These are phyloP conservation scores for Oceanites oceanicus DNA, from an alignment of 2,113 vertebrate genomes.

Conservation along the genomic window DNA sequence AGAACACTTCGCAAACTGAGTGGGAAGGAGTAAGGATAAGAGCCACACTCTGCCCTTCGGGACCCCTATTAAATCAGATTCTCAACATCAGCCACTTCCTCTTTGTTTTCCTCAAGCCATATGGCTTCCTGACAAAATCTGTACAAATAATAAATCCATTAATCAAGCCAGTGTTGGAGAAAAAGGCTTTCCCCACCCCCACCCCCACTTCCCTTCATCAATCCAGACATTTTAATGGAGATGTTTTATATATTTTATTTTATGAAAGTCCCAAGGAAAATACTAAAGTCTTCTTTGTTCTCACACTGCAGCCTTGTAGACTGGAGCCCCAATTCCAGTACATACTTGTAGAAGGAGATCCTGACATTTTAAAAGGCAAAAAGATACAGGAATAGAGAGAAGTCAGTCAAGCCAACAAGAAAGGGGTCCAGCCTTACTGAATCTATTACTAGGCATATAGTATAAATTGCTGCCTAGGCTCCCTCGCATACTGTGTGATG, in stretches of 20 bases:
- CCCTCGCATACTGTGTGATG: not conserved
- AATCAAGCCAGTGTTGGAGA: constrained; percentile 28
- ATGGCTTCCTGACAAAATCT: constrained; percentile 55
- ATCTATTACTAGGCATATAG: not conserved
- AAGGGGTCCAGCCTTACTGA: not conserved
- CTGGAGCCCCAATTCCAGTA: not conserved
- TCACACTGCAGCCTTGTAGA: not conserved
- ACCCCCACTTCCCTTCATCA: constrained; percentile 9
- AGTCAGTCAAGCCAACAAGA: not conserved
- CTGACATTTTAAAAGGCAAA: not conserved
- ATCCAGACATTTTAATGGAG: not conserved
- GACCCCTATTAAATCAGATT: constrained; percentile 45
- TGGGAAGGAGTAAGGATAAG: constrained; percentile 16
- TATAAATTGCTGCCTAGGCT: not conserved
- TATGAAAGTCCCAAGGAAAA: not conserved
- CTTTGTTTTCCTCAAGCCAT: constrained; percentile 49
- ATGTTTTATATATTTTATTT: constrained; percentile 9
- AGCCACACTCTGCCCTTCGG: constrained; percentile 29
- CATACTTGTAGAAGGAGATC: not conserved
- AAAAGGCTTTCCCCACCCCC: not conserved
- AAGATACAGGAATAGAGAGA: not conserved
- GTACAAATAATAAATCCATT: constrained; percentile 60
- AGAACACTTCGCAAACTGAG: constrained; percentile 3
- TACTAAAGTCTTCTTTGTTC: not conserved
- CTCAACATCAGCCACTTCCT: constrained; percentile 40